These are phyloP conservation scores for Chironomus tentans DNA, from an alignment of 2,888 invertebrate genomes.

Conservation along the genomic window DNA sequence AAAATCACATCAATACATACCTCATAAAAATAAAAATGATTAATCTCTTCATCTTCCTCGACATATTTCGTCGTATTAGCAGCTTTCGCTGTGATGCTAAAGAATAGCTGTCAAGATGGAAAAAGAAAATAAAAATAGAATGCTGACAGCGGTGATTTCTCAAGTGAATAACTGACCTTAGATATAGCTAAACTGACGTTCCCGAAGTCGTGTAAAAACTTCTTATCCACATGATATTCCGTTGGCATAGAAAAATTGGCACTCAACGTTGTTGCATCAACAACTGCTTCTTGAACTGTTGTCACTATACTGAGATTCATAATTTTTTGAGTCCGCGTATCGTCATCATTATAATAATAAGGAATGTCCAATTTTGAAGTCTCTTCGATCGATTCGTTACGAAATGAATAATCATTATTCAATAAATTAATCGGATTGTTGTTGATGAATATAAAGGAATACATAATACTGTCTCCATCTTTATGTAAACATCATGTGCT, in stretches of 20 bases:
- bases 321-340: neutral
- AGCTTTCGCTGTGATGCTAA: neutral
- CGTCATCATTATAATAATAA: neutral
- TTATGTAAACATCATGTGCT: neutral
- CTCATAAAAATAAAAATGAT: conserved; percentile 24
- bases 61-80: neutral
- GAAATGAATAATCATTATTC: conserved; percentile 1
- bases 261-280: neutral
- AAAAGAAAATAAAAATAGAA: neutral
- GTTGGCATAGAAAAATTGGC: neutral
- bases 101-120: neutral
- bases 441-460: neutral
- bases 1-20: neutral
- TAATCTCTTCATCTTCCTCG: neutral
- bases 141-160: neutral
- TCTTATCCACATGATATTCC: neutral
- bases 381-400: neutral
- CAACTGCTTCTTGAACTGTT: neutral
- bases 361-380: neutral
- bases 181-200: conserved; percentile 1
- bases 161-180: neutral
- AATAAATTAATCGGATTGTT: neutral
- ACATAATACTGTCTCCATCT: neutral
- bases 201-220: neutral
- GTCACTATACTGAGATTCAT: neutral